Base-by-base conservation (phyloP, 2,888 invertebrate genomes). In the Nudaria mundana region DNA sequence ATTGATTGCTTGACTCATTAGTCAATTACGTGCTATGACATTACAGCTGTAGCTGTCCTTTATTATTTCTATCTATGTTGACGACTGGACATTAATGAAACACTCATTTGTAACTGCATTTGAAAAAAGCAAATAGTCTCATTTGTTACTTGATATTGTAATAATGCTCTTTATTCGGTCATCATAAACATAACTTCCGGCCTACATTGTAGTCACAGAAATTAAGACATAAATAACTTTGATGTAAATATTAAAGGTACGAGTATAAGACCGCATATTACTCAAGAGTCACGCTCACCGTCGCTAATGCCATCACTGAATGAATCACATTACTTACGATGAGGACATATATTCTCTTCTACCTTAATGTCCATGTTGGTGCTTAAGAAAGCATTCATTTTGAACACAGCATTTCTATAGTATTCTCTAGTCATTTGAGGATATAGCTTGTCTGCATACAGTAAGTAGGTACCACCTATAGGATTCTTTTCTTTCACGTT, bases 211-310 rank as follows among this genome's bases (percentile, higher is more conserved):
- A 71, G 72, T 71, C 71, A 71, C 60, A 61, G 57, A 81, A 85
- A 87, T 87, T 70, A 86, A 88, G 86, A 85, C 87, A 84, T 86
- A 71, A 84, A 85, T 80, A 74, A 81, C 75, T 62, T 73, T 60
- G 54, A 50, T 66, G 60, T 43, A 70, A 70, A 65, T 59, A 63
- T 71, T 69, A 73, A 80, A 66, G n/a, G n/a, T n/a, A n/a, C n/a
- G n/a, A n/a, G 67, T 72, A 61, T 83, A 84, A 83, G 76, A 72
- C 83, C 81, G 56, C 65, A 61, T 52, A 66, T 73, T 76, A 78
- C 75, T 69, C 56, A 68, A 57, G 56, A 68, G 86, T 86, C 86
- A 88, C 87, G 86, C 82, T 75, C 69, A 42, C 47, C 47, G 60
- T 48, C 59, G 53, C 66, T 71, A 55, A 63, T 65, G 65, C 67